A percentile compares a stretch with the other conserved stretches of the same genome.
These are phyloP conservation scores for Geophilus truncorum DNA, from an alignment of 2,888 invertebrate species.

Conservation along the genomic window DNA sequence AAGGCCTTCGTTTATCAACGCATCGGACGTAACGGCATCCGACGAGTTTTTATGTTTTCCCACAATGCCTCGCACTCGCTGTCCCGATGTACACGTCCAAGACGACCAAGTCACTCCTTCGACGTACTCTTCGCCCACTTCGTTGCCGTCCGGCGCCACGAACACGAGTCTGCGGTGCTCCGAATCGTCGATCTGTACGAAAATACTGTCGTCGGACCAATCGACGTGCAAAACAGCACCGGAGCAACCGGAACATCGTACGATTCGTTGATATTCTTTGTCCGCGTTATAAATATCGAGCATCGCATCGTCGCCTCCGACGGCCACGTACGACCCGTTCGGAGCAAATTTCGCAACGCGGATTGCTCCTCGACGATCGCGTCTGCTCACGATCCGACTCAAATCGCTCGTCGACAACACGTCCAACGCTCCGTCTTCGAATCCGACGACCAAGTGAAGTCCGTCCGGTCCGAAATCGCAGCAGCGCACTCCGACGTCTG, in stretches of 20 bases:
- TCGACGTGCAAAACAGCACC: slow-evolving; percentile 52
- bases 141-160: slow-evolving; percentile 46
- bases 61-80: slow-evolving; percentile 49
- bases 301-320: slow-evolving; percentile 51
- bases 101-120: slow-evolving; percentile 45
- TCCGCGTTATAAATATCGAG: slow-evolving; percentile 49
- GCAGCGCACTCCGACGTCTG: slow-evolving; percentile 47
- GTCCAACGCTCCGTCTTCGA: slow-evolving; percentile 46
- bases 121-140: background rate
- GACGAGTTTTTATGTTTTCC: slow-evolving; percentile 50
- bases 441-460: slow-evolving; percentile 48
- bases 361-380: slow-evolving; percentile 49
- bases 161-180: slow-evolving; percentile 49
- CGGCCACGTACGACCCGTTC: slow-evolving; percentile 49
- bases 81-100: slow-evolving; percentile 50
- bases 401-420: slow-evolving; percentile 42
- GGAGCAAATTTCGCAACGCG: slow-evolving; percentile 52
- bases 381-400: slow-evolving; percentile 46
- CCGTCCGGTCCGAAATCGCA: slow-evolving; percentile 49
- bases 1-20: slow-evolving; percentile 44
- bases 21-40: slow-evolving; percentile 49
- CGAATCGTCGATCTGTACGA: slow-evolving; percentile 50
- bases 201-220: slow-evolving; percentile 50
- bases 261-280: slow-evolving; percentile 42
- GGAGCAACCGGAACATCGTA: slow-evolving; percentile 48